Evolutionary conservation across 1,140 invertebrate species (phyloP), one percentile per base, ranked within the genome.

Genomic region (Archegozetes longisetosus): DNA sequence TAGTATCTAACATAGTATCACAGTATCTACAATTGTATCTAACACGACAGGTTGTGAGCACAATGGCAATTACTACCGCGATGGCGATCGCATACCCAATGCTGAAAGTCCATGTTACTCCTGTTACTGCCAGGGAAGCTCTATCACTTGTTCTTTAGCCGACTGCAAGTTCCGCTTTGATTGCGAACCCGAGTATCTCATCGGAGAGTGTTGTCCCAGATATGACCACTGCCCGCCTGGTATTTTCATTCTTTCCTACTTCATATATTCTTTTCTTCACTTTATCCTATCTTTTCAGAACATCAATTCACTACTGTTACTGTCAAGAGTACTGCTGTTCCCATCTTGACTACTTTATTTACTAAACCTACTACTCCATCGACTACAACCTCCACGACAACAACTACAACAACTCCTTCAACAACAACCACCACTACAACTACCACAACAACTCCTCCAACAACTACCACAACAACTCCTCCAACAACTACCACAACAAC

Each of bases 121-220:
- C 23, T 86, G 84, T 70, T 84, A 84, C 70, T 86, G 84, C 70
- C 80, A 68, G 58, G 67, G 67, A 9, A 64, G 61, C 53, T 66
- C 67, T 13, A 79, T 86, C 61, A 79, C 83, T 62, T 86, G 84
- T 70, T 79, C 80, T 47, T 75, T 81, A 50, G 80, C 85, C 53
- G 81, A 82, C 46, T 86, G 84, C 70, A 84, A 80, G 71, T 77
- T 78, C 61, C 73, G 84, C 46, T 79, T 80, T 62, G 84, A 86
- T 69, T 86, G 84, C 70, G 76, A 79, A 66, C 82, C 79, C 60
- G 76, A 76, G 60, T 78, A 79, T 60, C 77, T 84, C 29, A 74
- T 78, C 1, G 82, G 82, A 9, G 76, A 80, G 64, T 86, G 84
- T 70, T 86, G 84, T 67, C 84, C 83, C 1, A 80, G 82, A 66